Evolutionary conservation across 2,888 invertebrate genomes (phyloP).

Genomic region (Aleiodes alternator): DNA sequence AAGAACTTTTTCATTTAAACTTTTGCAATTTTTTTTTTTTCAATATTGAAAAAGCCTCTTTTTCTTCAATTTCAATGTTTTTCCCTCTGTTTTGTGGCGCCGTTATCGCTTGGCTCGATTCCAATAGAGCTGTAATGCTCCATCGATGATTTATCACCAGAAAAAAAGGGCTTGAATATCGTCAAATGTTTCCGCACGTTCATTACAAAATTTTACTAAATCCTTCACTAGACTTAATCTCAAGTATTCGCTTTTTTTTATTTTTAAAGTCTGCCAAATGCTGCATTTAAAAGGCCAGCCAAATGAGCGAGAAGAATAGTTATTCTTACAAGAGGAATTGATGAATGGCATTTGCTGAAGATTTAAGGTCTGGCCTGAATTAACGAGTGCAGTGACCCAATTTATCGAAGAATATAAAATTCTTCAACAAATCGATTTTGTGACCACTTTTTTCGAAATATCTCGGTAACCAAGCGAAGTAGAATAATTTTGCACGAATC

Average conservation of each 20-base stretch:
- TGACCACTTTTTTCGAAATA: too few relatives aligned
- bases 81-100: conserved; percentile 46
- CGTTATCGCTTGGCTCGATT: conserved; percentile 53
- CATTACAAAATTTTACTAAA: background rate
- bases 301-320: too few relatives aligned
- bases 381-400: conserved; percentile 7
- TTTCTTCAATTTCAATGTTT: background rate
- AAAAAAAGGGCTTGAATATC: background rate
- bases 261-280: too few relatives aligned
- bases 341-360: background rate
- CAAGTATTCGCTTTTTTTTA: conserved; percentile 24
- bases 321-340: background rate
- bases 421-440: too few relatives aligned
- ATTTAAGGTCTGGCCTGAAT: background rate
- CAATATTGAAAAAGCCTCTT: background rate
- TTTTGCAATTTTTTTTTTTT: background rate
- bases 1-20: background rate
- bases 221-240: background rate
- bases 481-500: too few relatives aligned
- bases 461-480: too few relatives aligned
- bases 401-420: background rate
- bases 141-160: conserved; percentile 23
- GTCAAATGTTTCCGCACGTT: too few relatives aligned
- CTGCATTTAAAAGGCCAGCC: too few relatives aligned
- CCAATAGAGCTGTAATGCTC: conserved; percentile 48